Evolutionary conservation across 2,113 vertebrate species (phyloP).

Genomic region (Petromus typicus): DNA sequence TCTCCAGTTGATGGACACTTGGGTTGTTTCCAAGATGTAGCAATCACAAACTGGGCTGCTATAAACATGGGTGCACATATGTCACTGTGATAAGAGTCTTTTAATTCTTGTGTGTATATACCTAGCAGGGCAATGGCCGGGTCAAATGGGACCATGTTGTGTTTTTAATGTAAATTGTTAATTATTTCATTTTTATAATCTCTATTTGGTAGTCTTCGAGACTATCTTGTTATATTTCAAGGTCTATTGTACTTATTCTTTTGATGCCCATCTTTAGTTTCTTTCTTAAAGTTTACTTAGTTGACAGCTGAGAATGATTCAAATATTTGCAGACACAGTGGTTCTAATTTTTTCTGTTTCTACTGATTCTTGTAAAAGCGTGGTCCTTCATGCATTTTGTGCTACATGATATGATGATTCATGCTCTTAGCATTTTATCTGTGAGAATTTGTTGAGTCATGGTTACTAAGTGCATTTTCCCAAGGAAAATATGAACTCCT

Average conservation of each 20-base stretch:
- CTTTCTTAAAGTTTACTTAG: background rate
- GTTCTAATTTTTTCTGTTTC: conserved; percentile 43
- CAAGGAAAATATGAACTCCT: background rate
- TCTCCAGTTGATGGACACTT: too few relatives aligned
- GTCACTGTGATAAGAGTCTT: too few relatives aligned
- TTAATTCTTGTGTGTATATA: too few relatives aligned
- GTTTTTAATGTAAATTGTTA: conserved; percentile 27
- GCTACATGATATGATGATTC: conserved; percentile 34
- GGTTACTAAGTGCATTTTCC: conserved; percentile 34
- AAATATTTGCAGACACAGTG: background rate
- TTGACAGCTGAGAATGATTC: conserved; percentile 19
- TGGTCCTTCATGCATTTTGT: conserved; percentile 10
- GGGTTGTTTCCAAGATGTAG: too few relatives aligned
- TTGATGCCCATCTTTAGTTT: background rate
- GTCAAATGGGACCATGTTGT: too few relatives aligned
- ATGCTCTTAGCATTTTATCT: conserved; percentile 48
- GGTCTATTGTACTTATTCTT: background rate
- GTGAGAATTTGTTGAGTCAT: conserved; percentile 9
- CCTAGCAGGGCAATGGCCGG: too few relatives aligned
- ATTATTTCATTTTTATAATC: background rate
- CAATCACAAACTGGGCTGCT: too few relatives aligned
- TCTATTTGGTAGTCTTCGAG: conserved; percentile 24
- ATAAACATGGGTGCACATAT: too few relatives aligned
- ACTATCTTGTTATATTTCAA: background rate
- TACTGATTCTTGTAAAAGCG: conserved; percentile 25